Percentiles rank a stretch among this genome's conserved stretches.
phyloP scores from a whole-genome alignment of 2,888 invertebrate genomes.

The Trichacis sp. region DNA sequence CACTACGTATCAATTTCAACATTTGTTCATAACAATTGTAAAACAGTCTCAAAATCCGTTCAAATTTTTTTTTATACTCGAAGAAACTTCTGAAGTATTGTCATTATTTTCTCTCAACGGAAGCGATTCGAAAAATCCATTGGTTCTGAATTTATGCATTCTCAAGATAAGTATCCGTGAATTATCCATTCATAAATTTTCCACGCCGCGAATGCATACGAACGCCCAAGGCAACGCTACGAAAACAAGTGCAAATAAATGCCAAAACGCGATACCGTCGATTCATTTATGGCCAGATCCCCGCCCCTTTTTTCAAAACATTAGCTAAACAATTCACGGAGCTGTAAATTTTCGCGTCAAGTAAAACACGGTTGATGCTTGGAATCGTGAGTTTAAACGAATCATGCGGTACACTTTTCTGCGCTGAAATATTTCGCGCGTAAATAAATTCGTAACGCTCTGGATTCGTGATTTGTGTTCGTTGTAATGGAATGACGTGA shows the following conservation, averaged over 20 bases:
- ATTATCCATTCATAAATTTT: too few relatives aligned
- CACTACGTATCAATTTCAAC: too few relatives aligned
- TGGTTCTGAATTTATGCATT: too few relatives aligned
- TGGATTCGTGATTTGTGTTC: background rate
- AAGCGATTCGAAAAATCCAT: too few relatives aligned
- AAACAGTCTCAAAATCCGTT: too few relatives aligned
- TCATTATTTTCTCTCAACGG: too few relatives aligned
- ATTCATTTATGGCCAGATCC: background rate
- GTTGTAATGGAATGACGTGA: slow-evolving; percentile 1
- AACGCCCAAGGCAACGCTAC: too few relatives aligned
- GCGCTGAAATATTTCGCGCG: background rate
- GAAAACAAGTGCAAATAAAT: background rate
- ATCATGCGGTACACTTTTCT: background rate
- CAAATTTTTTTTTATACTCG: too few relatives aligned
- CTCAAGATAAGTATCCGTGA: too few relatives aligned
- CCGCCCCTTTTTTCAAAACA: background rate
- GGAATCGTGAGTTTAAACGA: background rate
- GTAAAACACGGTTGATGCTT: background rate
- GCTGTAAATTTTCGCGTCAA: background rate
- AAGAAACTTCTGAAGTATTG: too few relatives aligned
- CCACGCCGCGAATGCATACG: too few relatives aligned
- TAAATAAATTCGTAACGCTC: background rate
- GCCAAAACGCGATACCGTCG: background rate
- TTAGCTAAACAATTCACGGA: background rate
- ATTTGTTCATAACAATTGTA: too few relatives aligned